A percentile compares a stretch with the other conserved stretches of the same genome.
Conservation (phyloP, 2,888 invertebrate species). For the Thelaira solivaga region DNA sequence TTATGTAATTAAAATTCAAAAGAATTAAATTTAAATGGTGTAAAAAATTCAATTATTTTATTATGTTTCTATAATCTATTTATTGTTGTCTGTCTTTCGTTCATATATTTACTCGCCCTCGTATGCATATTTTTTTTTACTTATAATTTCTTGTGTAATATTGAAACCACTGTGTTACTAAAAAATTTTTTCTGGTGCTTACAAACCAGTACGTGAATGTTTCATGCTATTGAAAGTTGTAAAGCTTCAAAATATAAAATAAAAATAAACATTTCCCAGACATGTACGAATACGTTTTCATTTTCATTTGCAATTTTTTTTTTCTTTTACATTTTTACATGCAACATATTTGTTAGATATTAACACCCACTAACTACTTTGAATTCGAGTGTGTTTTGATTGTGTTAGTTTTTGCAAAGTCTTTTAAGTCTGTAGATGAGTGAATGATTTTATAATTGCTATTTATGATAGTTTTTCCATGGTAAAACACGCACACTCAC, state of each 20-base stretch:
- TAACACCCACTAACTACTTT: conserved; percentile 11
- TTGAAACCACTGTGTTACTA: neutral
- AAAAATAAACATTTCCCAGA: conserved; percentile 22
- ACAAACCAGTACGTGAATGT: neutral
- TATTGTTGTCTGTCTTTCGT: no score
- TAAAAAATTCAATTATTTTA: no score
- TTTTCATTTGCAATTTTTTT: conserved; percentile 32
- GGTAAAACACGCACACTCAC: no score
- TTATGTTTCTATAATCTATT: no score
- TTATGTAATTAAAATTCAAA: no score
- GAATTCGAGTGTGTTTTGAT: neutral
- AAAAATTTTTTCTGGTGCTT: neutral
- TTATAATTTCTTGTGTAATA: neutral
- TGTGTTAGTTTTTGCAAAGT: no score
- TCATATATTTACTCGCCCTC: no score
- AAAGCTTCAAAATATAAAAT: neutral
- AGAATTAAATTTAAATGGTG: no score
- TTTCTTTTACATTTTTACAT: conserved; percentile 29
- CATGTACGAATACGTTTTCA: conserved; percentile 18
- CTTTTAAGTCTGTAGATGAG: no score
- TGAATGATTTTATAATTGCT: no score
- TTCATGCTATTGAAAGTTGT: neutral
- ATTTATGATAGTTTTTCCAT: no score
- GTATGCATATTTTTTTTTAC: neutral
- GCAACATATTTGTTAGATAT: conserved; percentile 25